Conservation (phyloP, 1,140 invertebrate species). For the Anoplophora glabripennis region DNA sequence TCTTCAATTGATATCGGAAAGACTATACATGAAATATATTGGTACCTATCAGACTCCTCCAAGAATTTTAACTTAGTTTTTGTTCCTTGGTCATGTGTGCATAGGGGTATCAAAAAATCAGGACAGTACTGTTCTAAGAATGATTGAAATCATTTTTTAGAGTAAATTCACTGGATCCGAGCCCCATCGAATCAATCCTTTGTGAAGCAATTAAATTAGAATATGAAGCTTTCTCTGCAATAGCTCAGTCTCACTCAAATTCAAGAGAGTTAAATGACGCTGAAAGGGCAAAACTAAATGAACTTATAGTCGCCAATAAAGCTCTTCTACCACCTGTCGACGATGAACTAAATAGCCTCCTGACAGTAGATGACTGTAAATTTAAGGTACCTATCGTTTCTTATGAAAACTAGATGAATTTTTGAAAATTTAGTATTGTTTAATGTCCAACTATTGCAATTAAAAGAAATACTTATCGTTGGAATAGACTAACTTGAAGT, state of each 20-base stretch:
- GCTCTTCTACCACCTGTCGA: conserved; percentile 77
- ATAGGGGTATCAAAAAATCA: too few species aligned
- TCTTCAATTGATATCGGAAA: too few species aligned
- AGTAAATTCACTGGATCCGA: neutral
- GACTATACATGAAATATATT: too few species aligned
- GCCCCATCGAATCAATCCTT: conserved; percentile 74
- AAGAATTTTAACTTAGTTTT: too few species aligned
- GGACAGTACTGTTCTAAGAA: neutral
- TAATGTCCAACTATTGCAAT: too few species aligned
- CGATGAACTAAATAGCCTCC: conserved; percentile 66
- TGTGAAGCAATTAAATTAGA: conserved; percentile 81
- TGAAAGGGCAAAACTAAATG: conserved; percentile 77
- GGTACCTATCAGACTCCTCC: too few species aligned
- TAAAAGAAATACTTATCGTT: too few species aligned
- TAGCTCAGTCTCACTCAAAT: conserved; percentile 56
- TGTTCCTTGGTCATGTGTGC: too few species aligned
- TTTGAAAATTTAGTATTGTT: too few species aligned
- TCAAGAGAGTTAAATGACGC: conserved; percentile 73
- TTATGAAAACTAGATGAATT: too few species aligned
- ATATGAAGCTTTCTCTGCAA: conserved; percentile 67
- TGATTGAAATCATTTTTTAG: conserved; percentile 1
- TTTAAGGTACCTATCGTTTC: conserved; percentile 54
- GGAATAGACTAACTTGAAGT: too few species aligned
- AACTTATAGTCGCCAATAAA: conserved; percentile 80
- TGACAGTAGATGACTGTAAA: conserved; percentile 59